Conservation (phyloP, 1,140 invertebrate genomes). For the Platyscapa corneri region DNA sequence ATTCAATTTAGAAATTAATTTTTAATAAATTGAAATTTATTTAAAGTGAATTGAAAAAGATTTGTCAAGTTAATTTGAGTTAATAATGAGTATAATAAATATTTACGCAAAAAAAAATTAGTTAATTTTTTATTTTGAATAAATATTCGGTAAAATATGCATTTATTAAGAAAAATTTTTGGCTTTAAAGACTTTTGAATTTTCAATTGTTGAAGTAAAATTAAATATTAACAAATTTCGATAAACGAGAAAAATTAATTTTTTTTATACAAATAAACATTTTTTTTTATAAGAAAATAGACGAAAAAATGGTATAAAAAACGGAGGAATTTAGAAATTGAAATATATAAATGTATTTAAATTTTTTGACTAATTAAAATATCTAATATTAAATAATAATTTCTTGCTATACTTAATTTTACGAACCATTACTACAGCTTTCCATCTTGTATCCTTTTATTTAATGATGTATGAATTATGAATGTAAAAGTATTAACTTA, state of each 20-base stretch:
- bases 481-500: not conserved
- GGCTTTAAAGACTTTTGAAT: not conserved
- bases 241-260: not conserved
- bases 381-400: slow-evolving; percentile 16
- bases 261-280: not conserved
- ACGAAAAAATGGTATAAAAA: not conserved
- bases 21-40: too few relatives aligned
- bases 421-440: slow-evolving; percentile 15
- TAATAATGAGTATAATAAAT: too few relatives aligned
- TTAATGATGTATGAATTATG: not conserved
- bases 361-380: slow-evolving; percentile 38
- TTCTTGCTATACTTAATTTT: slow-evolving; percentile 20
- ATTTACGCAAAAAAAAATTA: too few relatives aligned
- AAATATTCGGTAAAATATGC: not conserved
- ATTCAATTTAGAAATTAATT: too few relatives aligned
- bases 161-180: not conserved
- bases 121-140: not conserved
- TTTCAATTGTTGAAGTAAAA: not conserved
- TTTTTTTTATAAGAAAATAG: not conserved
- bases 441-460: not conserved
- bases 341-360: slow-evolving; percentile 44
- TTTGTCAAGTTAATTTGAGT: too few relatives aligned
- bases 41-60: too few relatives aligned
- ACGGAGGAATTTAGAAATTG: slow-evolving; percentile 14
- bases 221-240: not conserved